These are phyloP conservation scores for Cavia aperea DNA, from an alignment of 2,113 vertebrate genomes.

Conservation along the genomic window DNA sequence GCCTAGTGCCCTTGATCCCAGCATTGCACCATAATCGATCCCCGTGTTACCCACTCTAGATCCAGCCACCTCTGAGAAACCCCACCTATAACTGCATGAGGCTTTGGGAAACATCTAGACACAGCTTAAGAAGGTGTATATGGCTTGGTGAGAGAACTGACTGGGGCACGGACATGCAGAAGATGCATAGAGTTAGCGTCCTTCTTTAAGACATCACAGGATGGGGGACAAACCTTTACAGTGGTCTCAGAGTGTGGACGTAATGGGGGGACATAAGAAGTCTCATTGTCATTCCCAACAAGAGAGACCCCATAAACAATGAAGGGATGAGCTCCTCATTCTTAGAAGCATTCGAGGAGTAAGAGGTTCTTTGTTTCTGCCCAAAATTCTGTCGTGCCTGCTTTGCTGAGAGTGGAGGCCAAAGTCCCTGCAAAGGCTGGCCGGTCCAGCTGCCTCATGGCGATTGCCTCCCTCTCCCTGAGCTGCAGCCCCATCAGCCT, in stretches of 20 bases:
- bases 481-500: background rate
- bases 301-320: background rate
- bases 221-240: too few species aligned
- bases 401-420: background rate
- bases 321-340: background rate
- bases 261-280: background rate
- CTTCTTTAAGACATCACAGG: background rate
- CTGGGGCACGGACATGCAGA: background rate
- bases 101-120: too few species aligned
- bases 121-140: too few species aligned
- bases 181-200: background rate
- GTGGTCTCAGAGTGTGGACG: background rate
- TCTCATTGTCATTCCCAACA: background rate
- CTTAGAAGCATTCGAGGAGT: background rate
- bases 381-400: background rate
- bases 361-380: background rate
- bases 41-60: too few species aligned
- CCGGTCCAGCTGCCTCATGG: fast-evolving
- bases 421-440: background rate
- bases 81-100: too few species aligned
- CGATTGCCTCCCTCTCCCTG: fast-evolving
- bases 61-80: too few species aligned
- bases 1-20: too few species aligned
- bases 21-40: too few species aligned
- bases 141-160: background rate